A percentile compares a stretch with the other conserved stretches of the same genome.
Evolutionary conservation across 2,113 vertebrate genomes (phyloP).

Genomic region (Glaucidium brasilianum): DNA sequence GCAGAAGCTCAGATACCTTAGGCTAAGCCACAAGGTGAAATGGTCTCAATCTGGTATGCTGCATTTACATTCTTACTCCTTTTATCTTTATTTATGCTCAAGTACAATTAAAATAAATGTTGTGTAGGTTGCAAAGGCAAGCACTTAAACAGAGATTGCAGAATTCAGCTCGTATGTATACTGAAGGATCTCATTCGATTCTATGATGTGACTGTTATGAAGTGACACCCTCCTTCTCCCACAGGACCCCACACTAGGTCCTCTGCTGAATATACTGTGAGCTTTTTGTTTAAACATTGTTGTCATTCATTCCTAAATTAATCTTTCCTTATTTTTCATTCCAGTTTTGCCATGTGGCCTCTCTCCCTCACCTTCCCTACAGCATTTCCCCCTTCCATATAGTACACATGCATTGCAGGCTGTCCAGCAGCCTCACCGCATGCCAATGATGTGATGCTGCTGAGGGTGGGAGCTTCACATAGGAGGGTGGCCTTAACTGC

Average conservation of each 20-base stretch:
- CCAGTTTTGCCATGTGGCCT: background rate
- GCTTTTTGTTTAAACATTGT: background rate
- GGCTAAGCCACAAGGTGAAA: background rate
- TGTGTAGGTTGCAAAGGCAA: background rate
- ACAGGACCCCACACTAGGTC: background rate
- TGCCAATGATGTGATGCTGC: background rate
- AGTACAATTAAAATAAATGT: background rate
- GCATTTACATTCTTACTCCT: background rate
- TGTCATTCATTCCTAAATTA: background rate
- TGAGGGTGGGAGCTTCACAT: background rate
- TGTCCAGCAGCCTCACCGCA: background rate
- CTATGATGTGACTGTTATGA: fast-evolving
- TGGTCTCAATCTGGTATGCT: background rate
- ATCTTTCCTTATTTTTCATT: background rate
- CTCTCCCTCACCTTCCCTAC: background rate
- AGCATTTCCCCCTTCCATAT: background rate
- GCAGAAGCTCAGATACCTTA: background rate
- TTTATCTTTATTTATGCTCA: background rate
- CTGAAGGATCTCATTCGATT: background rate
- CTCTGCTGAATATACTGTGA: background rate
- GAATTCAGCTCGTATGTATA: background rate
- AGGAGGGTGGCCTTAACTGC: background rate
- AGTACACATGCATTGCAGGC: background rate
- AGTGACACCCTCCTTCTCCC: background rate
- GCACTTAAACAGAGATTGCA: background rate